Evolutionary conservation across 2,797 vertebrate genomes (phyloP), one percentile per base, ranked within the genome.

Genomic region (Hybognathus amarus): DNA sequence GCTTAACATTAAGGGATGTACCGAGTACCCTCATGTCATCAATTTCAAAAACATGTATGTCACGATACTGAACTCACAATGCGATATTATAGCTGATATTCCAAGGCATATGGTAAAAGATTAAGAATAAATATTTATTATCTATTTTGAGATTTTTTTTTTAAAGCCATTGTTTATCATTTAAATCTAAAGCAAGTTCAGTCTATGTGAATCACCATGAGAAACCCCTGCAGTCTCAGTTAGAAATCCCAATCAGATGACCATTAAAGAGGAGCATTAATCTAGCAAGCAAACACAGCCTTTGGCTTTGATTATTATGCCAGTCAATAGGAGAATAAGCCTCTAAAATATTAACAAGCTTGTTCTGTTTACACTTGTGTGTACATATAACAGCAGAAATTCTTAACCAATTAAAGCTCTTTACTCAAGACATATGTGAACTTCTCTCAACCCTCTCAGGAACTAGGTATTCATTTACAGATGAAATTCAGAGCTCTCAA

Each of bases 381-480:
- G 38, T 27, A 30, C 38, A 42, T 45, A 15, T 36, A 64, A 64
- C 27, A 30, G 30, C 38, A 77, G 59, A 52, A 47, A 33, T 64
- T 5, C 11, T 77, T 18, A 63, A 30, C 38, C n/a, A 47, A 64
- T 61, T 76, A 76, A 59, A 59, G 4, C 27, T 64, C 40, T 56
- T 75, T 33, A 33, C 56, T 42, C 75, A 45, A 74, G 75, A 63
- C 56, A 47, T n/a, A 47, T 63, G 24, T 47, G 24, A 64, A n/a
- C 18, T 40, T 22, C 12, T 76, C 36, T 59, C 54, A 15, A 15
- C 54, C 20, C 54, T 76, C 36, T 18, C 36, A 76, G 3, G 24
- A 77, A 24, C 38, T 61, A 24, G 38, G 17, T 61, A 77, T 77
- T 77, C 24, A 64, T 45, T 77, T 45, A 77, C 75, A 64, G 17